Evolutionary conservation across 2,888 invertebrate species (phyloP).

Genomic region (Bruchidius siliquastri): DNA sequence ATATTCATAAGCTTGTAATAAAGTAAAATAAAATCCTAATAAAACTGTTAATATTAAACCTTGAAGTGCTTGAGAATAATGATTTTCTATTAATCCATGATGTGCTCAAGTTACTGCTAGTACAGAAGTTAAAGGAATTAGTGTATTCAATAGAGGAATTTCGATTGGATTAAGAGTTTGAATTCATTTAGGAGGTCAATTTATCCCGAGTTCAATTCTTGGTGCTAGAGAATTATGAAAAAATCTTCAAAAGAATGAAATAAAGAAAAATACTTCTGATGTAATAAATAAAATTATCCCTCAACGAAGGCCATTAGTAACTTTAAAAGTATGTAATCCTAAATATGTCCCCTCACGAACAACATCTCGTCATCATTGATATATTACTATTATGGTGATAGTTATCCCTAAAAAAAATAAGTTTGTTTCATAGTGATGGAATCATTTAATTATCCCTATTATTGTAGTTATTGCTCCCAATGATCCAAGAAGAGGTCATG

Average conservation of each 20-base stretch:
- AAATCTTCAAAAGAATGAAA: conserved; percentile 58
- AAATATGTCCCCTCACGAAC: conserved; percentile 63
- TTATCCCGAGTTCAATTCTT: conserved; percentile 53
- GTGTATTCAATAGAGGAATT: conserved; percentile 69
- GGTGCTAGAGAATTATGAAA: conserved; percentile 50
- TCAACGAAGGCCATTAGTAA: conserved; percentile 58
- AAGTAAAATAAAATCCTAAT: conserved; percentile 62
- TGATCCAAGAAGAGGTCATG: conserved; percentile 60
- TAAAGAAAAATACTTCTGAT: conserved; percentile 62
- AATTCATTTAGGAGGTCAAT: conserved; percentile 64
- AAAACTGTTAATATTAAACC: conserved; percentile 53
- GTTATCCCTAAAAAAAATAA: conserved; percentile 52
- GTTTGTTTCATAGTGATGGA: conserved; percentile 53
- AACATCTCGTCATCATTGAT: conserved; percentile 68
- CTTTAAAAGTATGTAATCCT: conserved; percentile 59
- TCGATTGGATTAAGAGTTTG: conserved; percentile 61
- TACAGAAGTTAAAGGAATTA: conserved; percentile 67
- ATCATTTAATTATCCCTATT: conserved; percentile 59
- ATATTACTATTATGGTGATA: conserved; percentile 51
- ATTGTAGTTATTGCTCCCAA: conserved; percentile 56
- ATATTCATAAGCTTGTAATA: conserved; percentile 67
- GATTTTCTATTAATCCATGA: conserved; percentile 52
- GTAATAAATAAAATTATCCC: conserved; percentile 72
- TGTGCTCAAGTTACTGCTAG: conserved; percentile 64
- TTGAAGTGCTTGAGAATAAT: conserved; percentile 48